Conservation (phyloP, 2,113 vertebrate genomes). For the Nansenia antarctica region DNA sequence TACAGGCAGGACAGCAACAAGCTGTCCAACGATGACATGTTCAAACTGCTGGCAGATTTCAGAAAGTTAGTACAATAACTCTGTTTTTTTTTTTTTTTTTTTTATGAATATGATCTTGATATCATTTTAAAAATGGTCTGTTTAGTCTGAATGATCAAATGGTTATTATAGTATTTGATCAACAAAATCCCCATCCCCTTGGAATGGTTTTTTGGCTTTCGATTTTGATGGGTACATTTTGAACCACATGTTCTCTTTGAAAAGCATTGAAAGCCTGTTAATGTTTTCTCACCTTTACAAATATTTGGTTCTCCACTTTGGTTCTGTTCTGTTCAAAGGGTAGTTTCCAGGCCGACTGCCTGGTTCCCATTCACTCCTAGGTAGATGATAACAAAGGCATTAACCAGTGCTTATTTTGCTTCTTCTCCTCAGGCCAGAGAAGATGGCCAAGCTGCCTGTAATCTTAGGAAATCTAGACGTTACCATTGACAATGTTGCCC, state of each 20-base stretch:
- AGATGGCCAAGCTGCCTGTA: constrained; percentile 97
- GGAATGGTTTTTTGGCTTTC: neutral
- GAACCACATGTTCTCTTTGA: neutral
- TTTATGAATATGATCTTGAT: neutral
- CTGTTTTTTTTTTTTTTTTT: neutral
- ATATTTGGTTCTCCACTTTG: constrained; percentile 14
- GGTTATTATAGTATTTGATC: neutral
- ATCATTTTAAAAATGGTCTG: neutral
- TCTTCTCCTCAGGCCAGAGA: constrained; percentile 84
- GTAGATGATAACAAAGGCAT: constrained; percentile 42
- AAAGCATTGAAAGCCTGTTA: neutral
- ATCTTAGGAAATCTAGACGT: constrained; percentile 98
- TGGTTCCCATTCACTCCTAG: constrained; percentile 54
- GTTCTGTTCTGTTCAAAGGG: constrained; percentile 13
- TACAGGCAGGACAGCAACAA: constrained; percentile 97
- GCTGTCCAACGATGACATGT: constrained; percentile 94
- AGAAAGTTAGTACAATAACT: constrained; percentile 91
- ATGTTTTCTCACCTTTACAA: constrained; percentile 38
- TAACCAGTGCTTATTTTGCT: constrained; percentile 41
- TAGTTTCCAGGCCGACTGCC: neutral
- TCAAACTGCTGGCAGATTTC: constrained; percentile 94
- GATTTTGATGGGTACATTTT: neutral
- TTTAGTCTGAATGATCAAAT: neutral
- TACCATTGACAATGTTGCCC: constrained; percentile 91
- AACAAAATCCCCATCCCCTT: neutral